Conservation (phyloP, 2,113 vertebrate genomes). For the Cololabis saira region DNA sequence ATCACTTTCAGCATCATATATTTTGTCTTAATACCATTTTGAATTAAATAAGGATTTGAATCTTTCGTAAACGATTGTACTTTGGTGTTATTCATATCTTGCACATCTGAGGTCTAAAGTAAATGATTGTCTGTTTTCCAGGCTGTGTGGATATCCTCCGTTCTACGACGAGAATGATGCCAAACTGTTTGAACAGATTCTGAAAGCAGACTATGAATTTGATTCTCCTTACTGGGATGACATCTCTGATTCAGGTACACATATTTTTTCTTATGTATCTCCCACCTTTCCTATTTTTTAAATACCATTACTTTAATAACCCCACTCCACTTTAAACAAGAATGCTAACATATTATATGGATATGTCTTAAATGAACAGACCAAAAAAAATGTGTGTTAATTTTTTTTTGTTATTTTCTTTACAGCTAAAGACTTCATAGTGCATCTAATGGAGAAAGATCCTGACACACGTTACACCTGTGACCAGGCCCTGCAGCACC, state of each 20-base stretch:
- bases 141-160: conserved; percentile 96
- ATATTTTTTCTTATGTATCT: neutral
- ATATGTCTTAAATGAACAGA: neutral
- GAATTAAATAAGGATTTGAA: too few species aligned
- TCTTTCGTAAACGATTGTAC: too few species aligned
- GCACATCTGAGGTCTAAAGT: too few species aligned
- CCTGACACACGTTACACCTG: conserved; percentile 90
- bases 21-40: too few species aligned
- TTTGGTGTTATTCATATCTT: neutral
- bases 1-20: too few species aligned
- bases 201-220: conserved; percentile 96
- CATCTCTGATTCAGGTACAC: conserved; percentile 92
- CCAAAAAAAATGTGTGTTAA: neutral
- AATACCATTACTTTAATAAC: too few species aligned
- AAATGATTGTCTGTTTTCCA: conserved; percentile 49
- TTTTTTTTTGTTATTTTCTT: conserved; percentile 10
- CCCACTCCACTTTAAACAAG: too few species aligned
- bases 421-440: conserved; percentile 96
- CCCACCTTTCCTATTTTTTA: too few species aligned
- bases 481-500: conserved; percentile 95
- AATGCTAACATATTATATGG: too few species aligned
- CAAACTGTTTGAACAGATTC: conserved; percentile 97
- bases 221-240: conserved; percentile 99
- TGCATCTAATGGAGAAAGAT: conserved; percentile 96
- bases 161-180: conserved; percentile 98